Conservation (phyloP, 2,113 vertebrate genomes). For the Geococcyx californianus region DNA sequence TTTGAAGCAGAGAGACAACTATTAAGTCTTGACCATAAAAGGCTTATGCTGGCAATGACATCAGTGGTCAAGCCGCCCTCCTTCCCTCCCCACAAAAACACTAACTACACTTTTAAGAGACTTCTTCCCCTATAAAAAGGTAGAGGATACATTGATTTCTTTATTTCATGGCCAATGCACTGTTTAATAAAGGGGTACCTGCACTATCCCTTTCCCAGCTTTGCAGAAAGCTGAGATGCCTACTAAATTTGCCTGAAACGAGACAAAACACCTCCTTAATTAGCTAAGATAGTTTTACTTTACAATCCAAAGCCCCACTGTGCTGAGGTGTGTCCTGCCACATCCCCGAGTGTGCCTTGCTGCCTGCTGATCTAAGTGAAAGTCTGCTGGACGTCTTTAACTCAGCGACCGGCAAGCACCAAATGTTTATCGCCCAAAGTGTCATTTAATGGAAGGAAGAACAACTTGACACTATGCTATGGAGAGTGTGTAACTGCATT, state of each 20-base stretch:
- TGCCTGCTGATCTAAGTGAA: background rate
- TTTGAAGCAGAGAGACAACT: slow-evolving; percentile 76
- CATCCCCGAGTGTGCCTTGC: background rate
- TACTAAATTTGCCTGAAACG: background rate
- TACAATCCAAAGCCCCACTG: background rate
- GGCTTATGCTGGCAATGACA: slow-evolving; percentile 67
- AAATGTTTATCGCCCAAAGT: background rate
- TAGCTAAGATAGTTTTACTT: background rate
- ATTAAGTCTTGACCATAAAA: slow-evolving; percentile 77
- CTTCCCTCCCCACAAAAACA: slow-evolving; percentile 4
- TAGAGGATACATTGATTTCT: slow-evolving; percentile 1
- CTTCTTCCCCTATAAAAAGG: slow-evolving; percentile 54
- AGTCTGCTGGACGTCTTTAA: background rate
- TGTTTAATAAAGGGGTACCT: background rate
- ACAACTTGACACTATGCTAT: background rate
- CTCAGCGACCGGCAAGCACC: background rate
- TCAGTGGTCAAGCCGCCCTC: slow-evolving; percentile 9
- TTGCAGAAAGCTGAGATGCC: background rate
- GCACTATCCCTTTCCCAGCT: background rate
- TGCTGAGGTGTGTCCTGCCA: background rate
- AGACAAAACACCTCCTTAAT: background rate
- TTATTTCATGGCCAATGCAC: background rate
- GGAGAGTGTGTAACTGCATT: background rate
- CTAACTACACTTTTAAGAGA: slow-evolving; percentile 33
- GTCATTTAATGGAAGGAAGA: background rate